Percentiles rank a stretch among this genome's conserved stretches.
These are phyloP conservation scores for Platysteira castanea DNA, from an alignment of 2,113 vertebrate species.

Conservation along the genomic window DNA sequence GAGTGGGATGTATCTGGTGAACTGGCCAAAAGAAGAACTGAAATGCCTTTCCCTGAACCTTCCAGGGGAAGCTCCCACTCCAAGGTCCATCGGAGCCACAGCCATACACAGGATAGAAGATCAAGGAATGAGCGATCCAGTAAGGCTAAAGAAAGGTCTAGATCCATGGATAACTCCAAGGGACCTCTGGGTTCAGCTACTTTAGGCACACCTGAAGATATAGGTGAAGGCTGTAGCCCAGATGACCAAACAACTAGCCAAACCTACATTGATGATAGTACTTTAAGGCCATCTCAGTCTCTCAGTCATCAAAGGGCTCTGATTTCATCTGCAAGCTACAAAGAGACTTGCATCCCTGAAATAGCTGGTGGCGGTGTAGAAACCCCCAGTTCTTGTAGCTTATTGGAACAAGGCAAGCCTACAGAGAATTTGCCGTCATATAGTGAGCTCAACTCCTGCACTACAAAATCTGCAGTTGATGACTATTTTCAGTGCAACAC, in stretches of 20 bases:
- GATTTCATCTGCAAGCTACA: constrained; percentile 78
- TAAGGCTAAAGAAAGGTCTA: constrained; percentile 96
- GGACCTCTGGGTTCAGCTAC: constrained; percentile 84
- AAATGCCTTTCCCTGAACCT: constrained; percentile 97
- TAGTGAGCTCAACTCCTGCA: constrained; percentile 85
- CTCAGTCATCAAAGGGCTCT: constrained; percentile 83
- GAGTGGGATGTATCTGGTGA: constrained; percentile 98
- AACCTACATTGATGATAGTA: constrained; percentile 90
- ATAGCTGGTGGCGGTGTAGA: constrained; percentile 79
- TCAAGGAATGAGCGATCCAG: constrained; percentile 90
- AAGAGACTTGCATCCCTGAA: constrained; percentile 84
- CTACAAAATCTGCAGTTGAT: constrained; percentile 81
- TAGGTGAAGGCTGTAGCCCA: constrained; percentile 82
- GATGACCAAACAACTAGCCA: constrained; percentile 85
- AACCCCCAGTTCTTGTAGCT: constrained; percentile 81
- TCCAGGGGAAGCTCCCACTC: constrained; percentile 91
- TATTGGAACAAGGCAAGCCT: constrained; percentile 85
- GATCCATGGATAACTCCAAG: constrained; percentile 98
- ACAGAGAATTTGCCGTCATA: constrained; percentile 84
- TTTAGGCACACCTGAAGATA: constrained; percentile 86
- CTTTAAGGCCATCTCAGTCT: constrained; percentile 85
- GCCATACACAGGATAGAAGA: constrained; percentile 96
- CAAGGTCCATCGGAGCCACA: constrained; percentile 97
- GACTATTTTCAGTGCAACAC: constrained; percentile 94
- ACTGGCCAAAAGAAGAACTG: constrained; percentile 92